Conservation (phyloP, 2,888 invertebrate genomes). For the Leptarthrus brevirostris region DNA sequence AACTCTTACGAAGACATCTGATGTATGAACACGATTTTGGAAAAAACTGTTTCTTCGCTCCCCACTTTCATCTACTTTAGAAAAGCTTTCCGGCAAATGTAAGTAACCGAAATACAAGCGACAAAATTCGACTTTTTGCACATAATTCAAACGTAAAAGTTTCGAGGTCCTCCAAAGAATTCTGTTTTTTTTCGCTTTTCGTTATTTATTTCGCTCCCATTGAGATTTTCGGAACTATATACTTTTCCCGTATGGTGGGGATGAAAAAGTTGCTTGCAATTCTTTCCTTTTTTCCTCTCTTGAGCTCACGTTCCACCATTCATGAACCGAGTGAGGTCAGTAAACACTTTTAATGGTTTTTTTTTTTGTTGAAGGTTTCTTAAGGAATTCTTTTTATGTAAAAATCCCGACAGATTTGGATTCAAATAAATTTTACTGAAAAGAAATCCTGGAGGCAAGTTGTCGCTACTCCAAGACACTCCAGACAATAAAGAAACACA, state of each 20-base stretch:
- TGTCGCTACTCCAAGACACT: conserved; percentile 2
- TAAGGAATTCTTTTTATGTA: conserved; percentile 18
- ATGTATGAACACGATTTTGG: too few relatives aligned
- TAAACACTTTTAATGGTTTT: conserved; percentile 1
- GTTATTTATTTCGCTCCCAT: conserved; percentile 22
- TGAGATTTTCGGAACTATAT: conserved; percentile 23
- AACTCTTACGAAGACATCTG: too few relatives aligned
- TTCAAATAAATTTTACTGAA: conserved; percentile 38
- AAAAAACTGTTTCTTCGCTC: too few relatives aligned
- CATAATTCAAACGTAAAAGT: background rate
- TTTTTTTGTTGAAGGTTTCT: conserved; percentile 7
- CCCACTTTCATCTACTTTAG: too few relatives aligned
- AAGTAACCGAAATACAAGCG: background rate
- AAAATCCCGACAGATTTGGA: conserved; percentile 42
- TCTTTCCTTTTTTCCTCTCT: conserved; percentile 1
- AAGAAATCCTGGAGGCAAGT: conserved; percentile 26
- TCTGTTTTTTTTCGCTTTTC: background rate
- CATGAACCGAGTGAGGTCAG: background rate
- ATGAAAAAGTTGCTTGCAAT: background rate
- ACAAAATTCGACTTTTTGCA: background rate
- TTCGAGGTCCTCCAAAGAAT: background rate
- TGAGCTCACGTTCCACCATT: background rate
- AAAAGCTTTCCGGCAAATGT: too few relatives aligned
- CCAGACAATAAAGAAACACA: conserved; percentile 42
- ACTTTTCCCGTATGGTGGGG: background rate